A percentile compares a stretch with the other conserved stretches of the same genome.
phyloP scores from a whole-genome alignment of 2,797 vertebrate species.

The Graptemys geographica region DNA sequence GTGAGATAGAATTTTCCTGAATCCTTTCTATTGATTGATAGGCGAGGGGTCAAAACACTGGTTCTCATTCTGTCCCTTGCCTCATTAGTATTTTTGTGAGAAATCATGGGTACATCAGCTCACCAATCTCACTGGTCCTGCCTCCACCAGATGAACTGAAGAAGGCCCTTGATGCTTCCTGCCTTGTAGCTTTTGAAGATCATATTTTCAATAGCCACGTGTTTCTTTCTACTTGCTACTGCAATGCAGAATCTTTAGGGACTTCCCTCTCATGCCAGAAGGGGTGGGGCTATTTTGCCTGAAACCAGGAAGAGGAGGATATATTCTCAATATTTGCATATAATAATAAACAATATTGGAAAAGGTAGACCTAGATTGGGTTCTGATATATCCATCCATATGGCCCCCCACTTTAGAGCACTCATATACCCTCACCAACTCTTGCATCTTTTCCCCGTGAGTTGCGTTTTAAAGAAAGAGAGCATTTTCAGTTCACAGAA shows the following conservation, averaged over 20 bases:
- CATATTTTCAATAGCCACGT: constrained; percentile 9
- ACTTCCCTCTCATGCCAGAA: neutral
- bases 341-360: neutral
- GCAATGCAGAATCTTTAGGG: constrained; percentile 11
- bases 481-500: constrained; percentile 40
- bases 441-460: neutral
- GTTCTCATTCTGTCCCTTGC: neutral
- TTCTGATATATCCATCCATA: neutral
- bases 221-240: neutral
- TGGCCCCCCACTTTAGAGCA: neutral
- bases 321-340: neutral
- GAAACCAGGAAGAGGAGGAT: neutral
- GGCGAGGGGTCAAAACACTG: neutral
- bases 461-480: neutral
- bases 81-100: neutral
- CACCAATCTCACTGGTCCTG: neutral
- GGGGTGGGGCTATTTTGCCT: neutral
- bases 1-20: neutral
- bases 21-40: neutral
- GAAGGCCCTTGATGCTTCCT: neutral
- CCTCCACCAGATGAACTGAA: neutral
- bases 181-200: neutral
- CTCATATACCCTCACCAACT: neutral
- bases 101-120: neutral
- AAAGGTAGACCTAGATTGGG: neutral